Evolutionary conservation across 2,888 invertebrate species (phyloP).

Genomic region (Xanthia icteritia): DNA sequence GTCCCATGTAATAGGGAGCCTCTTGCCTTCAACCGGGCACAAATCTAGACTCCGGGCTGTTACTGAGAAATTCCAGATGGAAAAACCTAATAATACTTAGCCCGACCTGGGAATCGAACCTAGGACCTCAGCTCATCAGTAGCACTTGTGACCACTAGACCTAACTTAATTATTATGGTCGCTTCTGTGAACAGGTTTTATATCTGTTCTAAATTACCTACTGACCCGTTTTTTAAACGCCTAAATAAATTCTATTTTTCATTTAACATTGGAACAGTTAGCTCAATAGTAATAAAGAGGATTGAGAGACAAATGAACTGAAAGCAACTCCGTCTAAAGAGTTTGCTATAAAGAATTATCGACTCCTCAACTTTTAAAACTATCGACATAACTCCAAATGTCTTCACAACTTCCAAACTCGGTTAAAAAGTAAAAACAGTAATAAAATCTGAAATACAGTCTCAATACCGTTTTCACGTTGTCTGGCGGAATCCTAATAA

Average conservation of each 20-base stretch:
- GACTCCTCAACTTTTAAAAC: slow-evolving; percentile 24
- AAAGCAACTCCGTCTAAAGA: background rate
- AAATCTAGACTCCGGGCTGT: background rate
- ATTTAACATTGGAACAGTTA: background rate
- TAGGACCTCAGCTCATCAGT: background rate
- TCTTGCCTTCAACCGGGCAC: background rate
- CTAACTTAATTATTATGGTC: background rate
- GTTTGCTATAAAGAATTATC: background rate
- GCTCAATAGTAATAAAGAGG: background rate
- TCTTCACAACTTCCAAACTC: slow-evolving; percentile 30
- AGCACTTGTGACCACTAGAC: background rate
- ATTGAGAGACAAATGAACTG: background rate
- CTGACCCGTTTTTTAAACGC: background rate
- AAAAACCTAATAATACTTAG: too few species aligned
- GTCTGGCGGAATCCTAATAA: slow-evolving; percentile 60
- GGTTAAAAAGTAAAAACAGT: slow-evolving; percentile 25
- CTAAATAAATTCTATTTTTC: background rate
- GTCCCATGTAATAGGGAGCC: background rate
- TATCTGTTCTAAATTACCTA: background rate
- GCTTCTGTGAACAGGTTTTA: too few species aligned
- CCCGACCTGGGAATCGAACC: background rate
- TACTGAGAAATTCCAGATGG: background rate
- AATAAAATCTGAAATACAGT: slow-evolving; percentile 56
- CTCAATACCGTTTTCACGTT: slow-evolving; percentile 57
- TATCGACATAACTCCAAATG: slow-evolving; percentile 26